Conservation (phyloP, 2,113 vertebrate species). For the Nannospalax galili region DNA sequence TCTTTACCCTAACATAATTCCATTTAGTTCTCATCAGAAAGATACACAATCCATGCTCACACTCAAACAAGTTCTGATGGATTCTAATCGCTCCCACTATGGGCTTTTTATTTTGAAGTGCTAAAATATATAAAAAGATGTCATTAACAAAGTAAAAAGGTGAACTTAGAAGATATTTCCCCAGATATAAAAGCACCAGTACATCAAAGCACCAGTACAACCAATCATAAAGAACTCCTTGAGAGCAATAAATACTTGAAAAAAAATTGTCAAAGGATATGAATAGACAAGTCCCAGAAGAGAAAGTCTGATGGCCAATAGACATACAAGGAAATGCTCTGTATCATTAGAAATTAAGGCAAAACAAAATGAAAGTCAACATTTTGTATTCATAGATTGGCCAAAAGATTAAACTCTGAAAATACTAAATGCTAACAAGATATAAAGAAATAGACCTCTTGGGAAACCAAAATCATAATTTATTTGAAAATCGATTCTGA, state of each 20-base stretch:
- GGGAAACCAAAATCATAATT: conserved; percentile 24
- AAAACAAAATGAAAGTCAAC: conserved; percentile 42
- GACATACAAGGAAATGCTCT: neutral
- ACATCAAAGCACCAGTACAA: neutral
- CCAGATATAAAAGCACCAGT: conserved; percentile 20
- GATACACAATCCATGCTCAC: neutral
- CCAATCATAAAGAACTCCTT: conserved; percentile 29
- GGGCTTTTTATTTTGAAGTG: too few species aligned
- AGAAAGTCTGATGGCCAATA: neutral
- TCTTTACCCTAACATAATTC: neutral
- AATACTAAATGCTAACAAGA: conserved; percentile 9
- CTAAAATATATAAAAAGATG: conserved; percentile 46
- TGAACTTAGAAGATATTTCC: conserved; percentile 40
- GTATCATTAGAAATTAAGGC: neutral
- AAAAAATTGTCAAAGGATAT: conserved; percentile 36
- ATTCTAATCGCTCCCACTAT: neutral
- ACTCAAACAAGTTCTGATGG: neutral
- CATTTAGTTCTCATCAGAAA: neutral
- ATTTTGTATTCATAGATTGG: neutral
- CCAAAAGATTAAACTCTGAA: conserved; percentile 27
- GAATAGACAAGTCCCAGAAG: neutral
- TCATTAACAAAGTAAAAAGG: conserved; percentile 8
- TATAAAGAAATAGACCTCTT: neutral
- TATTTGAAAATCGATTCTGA: neutral
- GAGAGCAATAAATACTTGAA: conserved; percentile 4